Evolutionary conservation across 2,113 vertebrate genomes (phyloP), one percentile per base, ranked within the genome.

Genomic region (Halcyon senegalensis): DNA sequence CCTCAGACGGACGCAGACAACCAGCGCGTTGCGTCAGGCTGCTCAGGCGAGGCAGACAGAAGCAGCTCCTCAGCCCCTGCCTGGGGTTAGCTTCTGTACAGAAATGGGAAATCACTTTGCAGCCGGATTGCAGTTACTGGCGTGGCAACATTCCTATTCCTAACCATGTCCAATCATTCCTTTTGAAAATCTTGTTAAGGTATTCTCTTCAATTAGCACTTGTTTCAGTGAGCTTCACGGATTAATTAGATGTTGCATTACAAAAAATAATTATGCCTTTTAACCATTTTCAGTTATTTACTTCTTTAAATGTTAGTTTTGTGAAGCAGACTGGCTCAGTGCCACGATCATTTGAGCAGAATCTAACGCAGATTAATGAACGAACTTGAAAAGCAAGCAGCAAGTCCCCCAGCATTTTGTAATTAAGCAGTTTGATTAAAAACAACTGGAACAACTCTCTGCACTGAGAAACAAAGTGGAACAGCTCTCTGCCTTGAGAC

Each of bases 341-440:
- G 95, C 94, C 95, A 93, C 85, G 67, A 85, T 94, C 87, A 85
- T 85, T 95, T 93, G 89, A 91, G 94, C 77, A 91, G 94, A 94
- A 87, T 96, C 96, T 97, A 82, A 91, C 93, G 73, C 70, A 96
- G 94, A 97, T 95, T 96, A 96, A 96, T 95, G 95, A 96, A 72
- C 77, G 30, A 79, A 89, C 93, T 96, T 96, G 91, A 95, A 95
- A 96, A 93, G 87, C 87, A 90, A 87, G 94, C 95, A 94, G 84
- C 19, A 79, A 95, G 96, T 91, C 92, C 91, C 81, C 93, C 81
- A 97, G 94, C 77, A 73, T 85, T 95, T 94, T 94, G 94, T 96
- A 96, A 97, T 97, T 97, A 96, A 91, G 89, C 91, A 94, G 93
- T 91, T 95, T 96, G 95, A 96, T 94, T 96, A 95, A 94, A 96